These are phyloP conservation scores for Anableps anableps DNA, from an alignment of 2,797 vertebrate genomes.

Conservation along the genomic window DNA sequence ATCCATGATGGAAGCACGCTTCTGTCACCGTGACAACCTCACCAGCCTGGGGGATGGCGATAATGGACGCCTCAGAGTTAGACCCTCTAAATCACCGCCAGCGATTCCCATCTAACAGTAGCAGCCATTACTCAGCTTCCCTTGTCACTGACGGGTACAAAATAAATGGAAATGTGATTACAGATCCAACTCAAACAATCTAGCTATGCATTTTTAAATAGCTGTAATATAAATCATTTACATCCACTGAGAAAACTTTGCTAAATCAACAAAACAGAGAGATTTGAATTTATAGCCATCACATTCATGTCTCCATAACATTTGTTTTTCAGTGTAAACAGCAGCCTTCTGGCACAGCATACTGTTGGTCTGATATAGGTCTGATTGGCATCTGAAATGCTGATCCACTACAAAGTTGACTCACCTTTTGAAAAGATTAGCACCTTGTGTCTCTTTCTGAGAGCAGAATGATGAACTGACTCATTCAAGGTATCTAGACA, in stretches of 20 bases:
- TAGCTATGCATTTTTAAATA: neutral
- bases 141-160: neutral
- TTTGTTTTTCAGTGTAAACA: neutral
- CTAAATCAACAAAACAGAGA: neutral
- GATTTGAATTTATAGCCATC: neutral
- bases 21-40: constrained; percentile 8
- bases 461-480: constrained; percentile 54
- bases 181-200: neutral
- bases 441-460: constrained; percentile 12
- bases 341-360: neutral
- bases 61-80: constrained; percentile 1
- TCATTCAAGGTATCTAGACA: neutral
- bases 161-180: neutral
- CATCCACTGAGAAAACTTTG: neutral
- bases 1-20: neutral
- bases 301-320: neutral
- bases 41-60: neutral
- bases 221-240: neutral
- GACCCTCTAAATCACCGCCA: neutral
- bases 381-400: constrained; percentile 7
- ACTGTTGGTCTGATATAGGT: constrained; percentile 12
- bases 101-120: neutral
- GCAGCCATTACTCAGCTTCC: neutral
- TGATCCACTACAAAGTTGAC: constrained; percentile 16
- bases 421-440: constrained; percentile 30